Evolutionary conservation across 2,113 vertebrate species (phyloP), one percentile per base, ranked within the genome.

Genomic region (Tinamus guttatus): DNA sequence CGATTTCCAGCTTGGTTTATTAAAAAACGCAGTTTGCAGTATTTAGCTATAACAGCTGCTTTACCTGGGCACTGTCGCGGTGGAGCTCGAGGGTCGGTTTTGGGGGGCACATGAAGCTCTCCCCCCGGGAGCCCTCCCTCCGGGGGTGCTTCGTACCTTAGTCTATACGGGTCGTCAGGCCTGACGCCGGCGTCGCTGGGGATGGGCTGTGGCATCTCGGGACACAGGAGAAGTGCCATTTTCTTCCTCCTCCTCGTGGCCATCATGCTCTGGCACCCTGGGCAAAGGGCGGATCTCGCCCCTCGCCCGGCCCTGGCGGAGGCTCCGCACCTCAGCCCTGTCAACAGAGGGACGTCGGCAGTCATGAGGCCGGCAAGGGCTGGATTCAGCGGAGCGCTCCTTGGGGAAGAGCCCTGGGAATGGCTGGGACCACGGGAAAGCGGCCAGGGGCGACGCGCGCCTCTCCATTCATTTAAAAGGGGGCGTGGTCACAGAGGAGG

Each of bases 241-340:
- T 78, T 87, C 84, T 83, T 83, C 67, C 30, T 81, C 87, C 40
- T 87, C 91, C 89, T 70, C 75, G 40, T 81, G 78, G 64, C n/a
- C 45, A 13, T 78, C 78, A 81, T 59, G 36, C 30, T 45, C 68
- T 24, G 43, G 75, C 75, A 64, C 15, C 18, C 64, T 74, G 49
- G n/a, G 85, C 79, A 63, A 77, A 32, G 32, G 18, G 47, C 47
- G 47, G 19, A 47, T 47, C 47, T 9, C 19, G 45, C 45, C 45
- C 45, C 45, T 20, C 45, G 19, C 47, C 47, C 8, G 47, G 47
- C 47, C 47, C 47, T 47, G 47, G 47, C 47, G 8, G 47, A 47
- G 47, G 47, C 47, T 47, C 47, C 47, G 47, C 11, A 21, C 49
- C 49, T 49, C 49, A 49, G 49, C 49, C 49, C 49, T 49, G 49